phyloP scores from a whole-genome alignment of 1,140 invertebrate species.

The Eciton burchellii region DNA sequence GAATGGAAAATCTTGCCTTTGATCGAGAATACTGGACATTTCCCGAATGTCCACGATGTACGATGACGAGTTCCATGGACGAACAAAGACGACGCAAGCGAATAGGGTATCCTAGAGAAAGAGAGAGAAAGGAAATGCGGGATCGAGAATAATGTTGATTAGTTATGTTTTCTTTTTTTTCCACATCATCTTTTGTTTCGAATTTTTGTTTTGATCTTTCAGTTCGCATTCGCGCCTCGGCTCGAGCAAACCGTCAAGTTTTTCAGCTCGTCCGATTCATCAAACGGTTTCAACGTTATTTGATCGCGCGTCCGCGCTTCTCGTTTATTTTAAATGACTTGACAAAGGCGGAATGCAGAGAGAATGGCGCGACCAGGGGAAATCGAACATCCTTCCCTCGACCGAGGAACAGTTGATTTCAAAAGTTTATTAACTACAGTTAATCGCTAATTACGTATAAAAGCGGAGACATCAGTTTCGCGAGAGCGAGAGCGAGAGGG shows the following conservation, averaged over 20 bases:
- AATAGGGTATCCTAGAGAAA: background rate
- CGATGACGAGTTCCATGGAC: conserved; percentile 17
- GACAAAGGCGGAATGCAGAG: conserved; percentile 38
- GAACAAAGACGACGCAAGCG: conserved; percentile 26
- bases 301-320: conserved; percentile 7
- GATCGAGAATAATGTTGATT: background rate
- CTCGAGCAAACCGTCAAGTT: conserved; percentile 5
- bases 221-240: background rate
- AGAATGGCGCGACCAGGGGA: conserved; percentile 7
- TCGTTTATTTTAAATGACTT: conserved; percentile 31
- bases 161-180: background rate
- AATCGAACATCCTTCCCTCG: background rate
- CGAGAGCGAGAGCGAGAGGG: background rate
- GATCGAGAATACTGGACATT: conserved; percentile 11
- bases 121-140: conserved; percentile 2
- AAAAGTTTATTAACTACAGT: background rate
- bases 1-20: conserved; percentile 15
- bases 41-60: background rate
- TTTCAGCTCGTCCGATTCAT: conserved; percentile 18
- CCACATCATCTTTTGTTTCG: conserved; percentile 1
- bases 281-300: conserved; percentile 21
- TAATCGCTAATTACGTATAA: too few species aligned
- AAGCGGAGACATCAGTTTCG: background rate
- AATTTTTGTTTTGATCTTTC: conserved; percentile 15
- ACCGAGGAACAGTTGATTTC: background rate